These are phyloP conservation scores for Panzeria rudis DNA, from an alignment of 2,888 invertebrate species.

Conservation along the genomic window DNA sequence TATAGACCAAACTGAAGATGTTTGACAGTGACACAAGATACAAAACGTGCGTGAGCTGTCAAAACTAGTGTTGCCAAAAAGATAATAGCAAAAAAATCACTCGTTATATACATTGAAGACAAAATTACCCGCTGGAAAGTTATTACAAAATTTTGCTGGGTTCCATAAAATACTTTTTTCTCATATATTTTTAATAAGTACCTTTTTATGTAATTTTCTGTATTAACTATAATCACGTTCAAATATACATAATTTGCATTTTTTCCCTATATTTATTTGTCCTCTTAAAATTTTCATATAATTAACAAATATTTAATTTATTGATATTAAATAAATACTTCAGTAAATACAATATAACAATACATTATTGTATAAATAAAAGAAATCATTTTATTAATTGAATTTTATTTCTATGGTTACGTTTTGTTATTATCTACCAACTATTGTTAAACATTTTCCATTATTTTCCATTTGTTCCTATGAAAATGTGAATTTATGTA, in stretches of 20 bases:
- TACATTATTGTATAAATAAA: background rate
- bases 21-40: too few species aligned
- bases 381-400: constrained; percentile 31
- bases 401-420: constrained; percentile 54
- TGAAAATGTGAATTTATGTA: background rate
- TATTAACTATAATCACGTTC: background rate
- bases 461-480: constrained; percentile 14
- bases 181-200: background rate
- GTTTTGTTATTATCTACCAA: constrained; percentile 24
- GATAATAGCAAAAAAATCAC: too few species aligned
- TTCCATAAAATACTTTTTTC: too few species aligned
- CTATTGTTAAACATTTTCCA: background rate
- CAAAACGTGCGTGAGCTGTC: too few species aligned
- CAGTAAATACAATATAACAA: background rate
- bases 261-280: background rate
- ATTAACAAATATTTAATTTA: constrained; percentile 53
- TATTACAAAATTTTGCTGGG: background rate
- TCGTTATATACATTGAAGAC: too few species aligned
- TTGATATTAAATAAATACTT: constrained; percentile 13
- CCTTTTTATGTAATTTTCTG: background rate
- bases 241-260: background rate
- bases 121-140: too few species aligned
- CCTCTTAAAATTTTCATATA: constrained; percentile 18
- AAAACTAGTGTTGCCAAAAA: too few species aligned
- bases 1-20: too few species aligned